Evolutionary conservation across 2,888 invertebrate species (phyloP).

Genomic region (Heliothis peltigera): DNA sequence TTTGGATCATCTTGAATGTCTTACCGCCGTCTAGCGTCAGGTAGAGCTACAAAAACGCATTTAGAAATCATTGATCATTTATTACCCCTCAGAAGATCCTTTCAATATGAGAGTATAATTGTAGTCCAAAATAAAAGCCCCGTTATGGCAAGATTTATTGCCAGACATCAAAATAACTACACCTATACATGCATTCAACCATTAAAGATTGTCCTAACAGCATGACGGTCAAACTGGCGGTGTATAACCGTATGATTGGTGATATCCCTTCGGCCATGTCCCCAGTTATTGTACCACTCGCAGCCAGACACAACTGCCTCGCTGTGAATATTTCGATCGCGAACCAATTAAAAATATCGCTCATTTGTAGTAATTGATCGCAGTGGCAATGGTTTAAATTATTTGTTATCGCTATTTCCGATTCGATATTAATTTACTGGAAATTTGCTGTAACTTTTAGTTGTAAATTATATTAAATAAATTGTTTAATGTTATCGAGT

Average conservation of each 20-base stretch:
- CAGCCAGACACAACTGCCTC: constrained; percentile 16
- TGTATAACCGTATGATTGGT: constrained; percentile 52
- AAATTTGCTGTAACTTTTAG: constrained; percentile 19
- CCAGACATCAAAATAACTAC: constrained; percentile 16
- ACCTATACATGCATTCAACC: constrained; percentile 30
- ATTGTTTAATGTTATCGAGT: constrained; percentile 1
- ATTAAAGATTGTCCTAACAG: constrained; percentile 37
- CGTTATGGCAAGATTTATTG: constrained; percentile 18
- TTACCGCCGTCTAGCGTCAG: constrained; percentile 93
- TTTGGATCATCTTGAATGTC: constrained; percentile 92
- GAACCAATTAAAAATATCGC: constrained; percentile 18
- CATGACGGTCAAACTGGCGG: constrained; percentile 36
- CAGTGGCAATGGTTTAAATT: neutral
- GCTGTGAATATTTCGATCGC: constrained; percentile 10
- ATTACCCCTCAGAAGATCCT: neutral
- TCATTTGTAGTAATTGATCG: constrained; percentile 16
- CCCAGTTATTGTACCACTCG: constrained; percentile 26
- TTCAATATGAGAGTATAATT: neutral
- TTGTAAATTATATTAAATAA: neutral
- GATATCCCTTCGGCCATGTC: constrained; percentile 51
- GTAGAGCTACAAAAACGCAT: constrained; percentile 91
- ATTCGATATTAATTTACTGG: constrained; percentile 4
- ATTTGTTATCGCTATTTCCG: constrained; percentile 20
- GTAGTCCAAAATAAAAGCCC: constrained; percentile 7
- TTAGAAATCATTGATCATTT: neutral